Conservation (phyloP, 2,113 vertebrate genomes). For the Kryptolebias marmoratus region DNA sequence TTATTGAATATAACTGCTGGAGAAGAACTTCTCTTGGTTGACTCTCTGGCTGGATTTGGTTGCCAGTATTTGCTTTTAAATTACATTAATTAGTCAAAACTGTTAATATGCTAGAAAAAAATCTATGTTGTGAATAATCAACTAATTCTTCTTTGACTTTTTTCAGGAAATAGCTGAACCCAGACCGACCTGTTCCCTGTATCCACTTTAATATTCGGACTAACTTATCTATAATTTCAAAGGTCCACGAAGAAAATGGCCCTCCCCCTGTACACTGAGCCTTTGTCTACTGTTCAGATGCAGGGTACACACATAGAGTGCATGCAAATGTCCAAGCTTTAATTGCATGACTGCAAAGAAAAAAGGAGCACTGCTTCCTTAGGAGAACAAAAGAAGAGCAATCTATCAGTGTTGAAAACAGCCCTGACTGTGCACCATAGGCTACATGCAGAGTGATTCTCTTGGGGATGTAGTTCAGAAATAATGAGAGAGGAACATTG, state of each 20-base stretch:
- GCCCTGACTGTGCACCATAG: constrained; percentile 35
- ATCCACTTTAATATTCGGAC: background rate
- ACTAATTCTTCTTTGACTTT: no score
- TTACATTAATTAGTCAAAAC: background rate
- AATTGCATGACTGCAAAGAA: constrained; percentile 27
- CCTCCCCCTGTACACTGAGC: constrained; percentile 9
- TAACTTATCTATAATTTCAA: constrained; percentile 1
- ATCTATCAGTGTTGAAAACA: constrained; percentile 65
- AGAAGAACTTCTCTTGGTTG: constrained; percentile 6
- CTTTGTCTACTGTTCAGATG: background rate
- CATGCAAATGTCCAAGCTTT: constrained; percentile 36
- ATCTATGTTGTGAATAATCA: no score
- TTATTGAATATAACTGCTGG: constrained; percentile 37
- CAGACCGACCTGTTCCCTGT: no score
- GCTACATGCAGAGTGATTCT: constrained; percentile 68
- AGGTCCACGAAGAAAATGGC: constrained; percentile 7
- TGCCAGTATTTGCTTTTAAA: background rate
- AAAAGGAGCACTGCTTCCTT: constrained; percentile 36
- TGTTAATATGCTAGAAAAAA: no score
- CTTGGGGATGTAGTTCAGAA: constrained; percentile 62
- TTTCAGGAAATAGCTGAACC: background rate
- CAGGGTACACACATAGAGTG: constrained; percentile 6
- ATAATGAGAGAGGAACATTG: constrained; percentile 75
- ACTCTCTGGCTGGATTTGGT: constrained; percentile 3
- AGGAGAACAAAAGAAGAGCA: constrained; percentile 54